Evolutionary conservation across 2,797 vertebrate species (phyloP).

Genomic region (Distichodus sexfasciatus): DNA sequence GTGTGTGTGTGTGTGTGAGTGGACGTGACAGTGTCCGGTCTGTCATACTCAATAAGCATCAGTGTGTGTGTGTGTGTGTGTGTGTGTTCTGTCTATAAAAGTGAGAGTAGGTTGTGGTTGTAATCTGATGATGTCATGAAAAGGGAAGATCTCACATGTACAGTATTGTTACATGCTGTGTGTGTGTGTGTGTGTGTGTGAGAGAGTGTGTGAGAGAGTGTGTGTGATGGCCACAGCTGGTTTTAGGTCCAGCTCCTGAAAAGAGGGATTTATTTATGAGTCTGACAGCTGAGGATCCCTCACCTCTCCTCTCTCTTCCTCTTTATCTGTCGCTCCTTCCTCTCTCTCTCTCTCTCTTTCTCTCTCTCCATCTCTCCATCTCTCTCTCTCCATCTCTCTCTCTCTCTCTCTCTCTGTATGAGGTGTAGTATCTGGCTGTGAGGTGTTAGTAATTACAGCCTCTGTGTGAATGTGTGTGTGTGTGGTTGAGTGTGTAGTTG

Average conservation of each 20-base stretch:
- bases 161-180: not conserved
- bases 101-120: not conserved
- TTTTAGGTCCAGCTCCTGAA: not conserved
- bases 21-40: constrained; percentile 11
- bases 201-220: constrained; percentile 26
- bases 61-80: constrained; percentile 3
- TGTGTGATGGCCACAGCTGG: constrained; percentile 23
- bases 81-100: not conserved
- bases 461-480: not conserved
- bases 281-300: constrained; percentile 3
- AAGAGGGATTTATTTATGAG: not conserved
- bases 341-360: constrained; percentile 9
- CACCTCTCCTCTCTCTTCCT: not conserved
- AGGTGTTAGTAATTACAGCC: too few relatives aligned
- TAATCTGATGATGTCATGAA: too few relatives aligned
- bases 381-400: constrained; percentile 8
- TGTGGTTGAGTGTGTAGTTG: not conserved
- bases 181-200: constrained; percentile 36
- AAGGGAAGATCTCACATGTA: not conserved
- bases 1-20: constrained; percentile 22
- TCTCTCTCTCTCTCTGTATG: not conserved
- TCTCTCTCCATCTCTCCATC: constrained; percentile 14
- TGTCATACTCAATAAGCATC: too few relatives aligned
- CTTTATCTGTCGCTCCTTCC: not conserved
- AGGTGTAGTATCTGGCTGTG: too few relatives aligned